These are phyloP conservation scores for Argyresthia albistria DNA, from an alignment of 2,888 invertebrate species.

Conservation along the genomic window DNA sequence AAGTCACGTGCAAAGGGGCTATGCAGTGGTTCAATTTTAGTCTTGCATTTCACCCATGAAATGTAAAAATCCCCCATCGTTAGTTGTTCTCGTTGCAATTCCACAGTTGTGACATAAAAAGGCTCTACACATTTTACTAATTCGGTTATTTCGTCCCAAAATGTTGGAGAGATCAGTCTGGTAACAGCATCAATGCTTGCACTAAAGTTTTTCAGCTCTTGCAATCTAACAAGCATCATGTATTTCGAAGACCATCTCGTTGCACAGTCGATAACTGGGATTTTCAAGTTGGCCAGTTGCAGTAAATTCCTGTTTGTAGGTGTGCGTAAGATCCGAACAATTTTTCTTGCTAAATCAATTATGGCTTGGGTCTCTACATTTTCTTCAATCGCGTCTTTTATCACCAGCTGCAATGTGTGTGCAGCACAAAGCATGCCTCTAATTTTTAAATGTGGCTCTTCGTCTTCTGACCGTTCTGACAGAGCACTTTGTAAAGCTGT, in stretches of 20 bases:
- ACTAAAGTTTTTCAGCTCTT: background rate
- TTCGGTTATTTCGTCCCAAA: background rate
- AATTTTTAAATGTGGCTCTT: too few relatives aligned
- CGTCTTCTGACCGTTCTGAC: too few relatives aligned
- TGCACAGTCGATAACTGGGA: background rate
- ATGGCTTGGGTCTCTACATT: background rate
- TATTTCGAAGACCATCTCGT: background rate
- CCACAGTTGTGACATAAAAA: background rate
- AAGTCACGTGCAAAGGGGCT: background rate
- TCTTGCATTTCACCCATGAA: background rate
- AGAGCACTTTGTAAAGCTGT: too few relatives aligned
- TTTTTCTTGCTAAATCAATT: background rate
- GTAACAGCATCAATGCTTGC: background rate
- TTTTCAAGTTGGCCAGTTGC: background rate
- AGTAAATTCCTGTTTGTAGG: background rate
- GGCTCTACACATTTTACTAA: background rate
- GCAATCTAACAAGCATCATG: background rate
- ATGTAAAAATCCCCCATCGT: background rate
- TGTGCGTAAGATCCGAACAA: background rate
- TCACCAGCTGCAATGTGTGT: background rate
- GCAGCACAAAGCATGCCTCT: background rate
- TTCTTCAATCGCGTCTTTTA: background rate
- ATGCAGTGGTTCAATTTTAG: background rate
- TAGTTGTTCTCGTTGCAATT: background rate
- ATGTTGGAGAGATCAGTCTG: background rate